Conservation (phyloP, 2,113 vertebrate genomes). For the Rhinopomastus cyanomelas region DNA sequence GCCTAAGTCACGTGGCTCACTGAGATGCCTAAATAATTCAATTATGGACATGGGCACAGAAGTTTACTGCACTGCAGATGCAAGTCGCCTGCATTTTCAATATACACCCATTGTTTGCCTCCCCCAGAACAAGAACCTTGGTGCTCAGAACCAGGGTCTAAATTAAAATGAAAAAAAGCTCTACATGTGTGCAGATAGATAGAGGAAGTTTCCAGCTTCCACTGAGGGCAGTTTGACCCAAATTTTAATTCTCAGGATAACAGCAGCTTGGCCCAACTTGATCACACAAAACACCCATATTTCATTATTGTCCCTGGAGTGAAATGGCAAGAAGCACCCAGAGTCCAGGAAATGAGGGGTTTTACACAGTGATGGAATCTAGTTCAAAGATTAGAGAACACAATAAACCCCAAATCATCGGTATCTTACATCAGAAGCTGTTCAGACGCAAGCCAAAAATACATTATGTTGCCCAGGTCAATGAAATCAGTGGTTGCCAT, state of each 20-base stretch:
- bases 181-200: background rate
- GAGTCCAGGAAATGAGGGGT: background rate
- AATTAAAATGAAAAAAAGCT: background rate
- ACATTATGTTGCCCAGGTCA: background rate
- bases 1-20: background rate
- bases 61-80: background rate
- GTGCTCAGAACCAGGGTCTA: background rate
- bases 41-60: background rate
- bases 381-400: background rate
- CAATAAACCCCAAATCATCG: background rate
- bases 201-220: background rate
- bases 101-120: background rate
- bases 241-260: background rate
- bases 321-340: background rate
- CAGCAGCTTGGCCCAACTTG: background rate
- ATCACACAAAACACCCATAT: background rate
- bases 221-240: background rate
- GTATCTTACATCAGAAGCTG: background rate
- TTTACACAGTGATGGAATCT: background rate
- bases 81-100: background rate
- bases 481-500: background rate
- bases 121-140: background rate
- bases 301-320: background rate
- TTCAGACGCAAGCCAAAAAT: background rate
- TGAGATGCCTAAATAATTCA: conserved; percentile 23